Base-by-base conservation (phyloP, 2,113 vertebrate species). In the Microcebus griseorufus region DNA sequence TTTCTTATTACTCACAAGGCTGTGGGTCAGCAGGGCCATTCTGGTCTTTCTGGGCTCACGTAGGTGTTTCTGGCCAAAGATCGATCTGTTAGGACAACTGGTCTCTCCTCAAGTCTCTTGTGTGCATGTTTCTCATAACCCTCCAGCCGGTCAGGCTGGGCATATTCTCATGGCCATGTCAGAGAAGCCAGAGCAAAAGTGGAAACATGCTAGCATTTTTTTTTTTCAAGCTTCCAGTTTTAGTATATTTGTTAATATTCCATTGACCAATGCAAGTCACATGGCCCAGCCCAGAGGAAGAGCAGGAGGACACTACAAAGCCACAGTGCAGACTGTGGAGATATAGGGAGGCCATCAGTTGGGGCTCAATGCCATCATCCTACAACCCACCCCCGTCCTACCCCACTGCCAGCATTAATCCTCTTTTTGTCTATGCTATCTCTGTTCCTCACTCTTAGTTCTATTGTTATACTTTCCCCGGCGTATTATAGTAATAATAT, bases 241-340 rank as follows among this genome's bases (percentile, higher is more conserved):
- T n/a, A 62, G 89, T n/a, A 75, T 9, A 80, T 90, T 95, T 90
- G 70, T 87, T 86, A 78, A 65, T 79, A 32, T 92, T 48, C 9
- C 55, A 32, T 45, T 83, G 90, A 20, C 69, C 90, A 96, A 82
- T 55, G 51, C 9, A 72, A 69, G 51, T 89, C 42, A 76, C 45
- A 32, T 34, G 16, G 55, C 20, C 13, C 58, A 69, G 55, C 73
- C 17, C 64, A 64, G 10, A 60, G 53, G 18, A 78, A 51, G 42
- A 85, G 48, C 64, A 55, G 64, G 32, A 78, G 8, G 32, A 86
- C 22, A 48, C 29, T 55, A 53, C 76, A 45, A n/a, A 81, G 67
- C 95, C 67, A 60, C 2, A 48, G 32, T 17, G 62, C 55, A 67
- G 18, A 60, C n/a, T 3, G 1, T 18, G 14, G 37, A 8, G 25